Evolutionary conservation across 2,888 invertebrate species (phyloP).

Genomic region (Drosophila conformis): DNA sequence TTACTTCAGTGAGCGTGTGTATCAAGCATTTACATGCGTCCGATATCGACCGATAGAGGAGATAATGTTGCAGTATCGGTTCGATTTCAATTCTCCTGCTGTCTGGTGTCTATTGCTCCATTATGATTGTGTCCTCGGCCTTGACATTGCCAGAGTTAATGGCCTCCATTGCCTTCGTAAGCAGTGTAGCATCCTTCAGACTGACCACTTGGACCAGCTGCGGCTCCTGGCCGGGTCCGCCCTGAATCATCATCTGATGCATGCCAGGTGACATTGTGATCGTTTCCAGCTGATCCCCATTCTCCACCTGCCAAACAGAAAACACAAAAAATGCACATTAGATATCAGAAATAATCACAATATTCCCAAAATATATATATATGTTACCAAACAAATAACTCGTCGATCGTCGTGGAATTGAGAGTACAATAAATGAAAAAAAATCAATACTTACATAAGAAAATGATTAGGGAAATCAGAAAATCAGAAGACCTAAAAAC

Average conservation of each 20-base stretch:
- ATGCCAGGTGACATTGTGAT: constrained; percentile 91
- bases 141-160: constrained; percentile 88
- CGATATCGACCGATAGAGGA: constrained; percentile 1
- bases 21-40: constrained; percentile 48
- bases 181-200: constrained; percentile 92
- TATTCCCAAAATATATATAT: not conserved
- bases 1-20: constrained; percentile 29
- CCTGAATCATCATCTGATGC: constrained; percentile 93
- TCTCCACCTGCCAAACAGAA: constrained; percentile 88
- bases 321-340: not conserved
- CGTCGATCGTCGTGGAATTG: not conserved
- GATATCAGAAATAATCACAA: not conserved
- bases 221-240: constrained; percentile 89
- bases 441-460: constrained; percentile 50
- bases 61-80: constrained; percentile 16
- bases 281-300: constrained; percentile 90
- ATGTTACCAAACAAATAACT: not conserved
- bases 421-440: not conserved
- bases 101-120: constrained; percentile 82
- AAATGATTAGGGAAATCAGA: constrained; percentile 23
- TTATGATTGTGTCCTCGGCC: constrained; percentile 88
- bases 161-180: constrained; percentile 92
- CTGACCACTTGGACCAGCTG: constrained; percentile 93
- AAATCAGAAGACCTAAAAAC: constrained; percentile 25
- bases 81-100: constrained; percentile 3